phyloP scores from a whole-genome alignment of 2,888 invertebrate species.

The Toxonevra muliebris region DNA sequence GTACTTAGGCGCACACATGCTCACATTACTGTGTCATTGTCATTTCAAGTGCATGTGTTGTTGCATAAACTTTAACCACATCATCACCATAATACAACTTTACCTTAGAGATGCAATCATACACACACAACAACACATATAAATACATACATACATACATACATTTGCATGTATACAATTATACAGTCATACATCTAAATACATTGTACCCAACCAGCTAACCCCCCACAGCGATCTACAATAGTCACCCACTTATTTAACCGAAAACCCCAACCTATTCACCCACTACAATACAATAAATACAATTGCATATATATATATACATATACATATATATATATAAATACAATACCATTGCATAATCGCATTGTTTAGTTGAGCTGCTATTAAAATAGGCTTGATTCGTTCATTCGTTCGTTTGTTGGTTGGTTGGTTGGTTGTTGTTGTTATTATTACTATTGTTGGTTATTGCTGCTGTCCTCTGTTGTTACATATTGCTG shows the following conservation, averaged over 20 bases:
- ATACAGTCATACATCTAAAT: not conserved
- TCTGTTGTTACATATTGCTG: no score
- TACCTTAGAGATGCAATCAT: not conserved
- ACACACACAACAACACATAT: not conserved
- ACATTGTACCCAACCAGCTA: not conserved
- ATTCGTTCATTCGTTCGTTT: not conserved
- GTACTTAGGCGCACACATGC: no score
- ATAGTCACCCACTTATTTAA: no score
- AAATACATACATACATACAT: not conserved
- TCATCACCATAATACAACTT: not conserved
- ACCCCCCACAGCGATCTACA: no score
- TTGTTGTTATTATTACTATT: not conserved
- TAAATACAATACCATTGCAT: no score
- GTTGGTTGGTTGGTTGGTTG: not conserved
- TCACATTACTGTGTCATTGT: no score
- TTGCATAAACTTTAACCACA: not conserved
- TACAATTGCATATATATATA: not conserved
- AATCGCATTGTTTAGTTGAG: not conserved
- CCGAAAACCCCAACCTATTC: no score
- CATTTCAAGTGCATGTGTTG: not conserved
- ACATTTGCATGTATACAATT: not conserved
- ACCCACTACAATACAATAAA: not conserved
- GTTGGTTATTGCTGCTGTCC: not conserved
- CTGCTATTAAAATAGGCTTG: slow-evolving; percentile 15
- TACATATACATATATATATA: not conserved